Percentiles rank a stretch among this genome's conserved stretches.
These are phyloP conservation scores for Hypselothyrea guttata DNA, from an alignment of 2,888 invertebrate genomes.

Conservation along the genomic window DNA sequence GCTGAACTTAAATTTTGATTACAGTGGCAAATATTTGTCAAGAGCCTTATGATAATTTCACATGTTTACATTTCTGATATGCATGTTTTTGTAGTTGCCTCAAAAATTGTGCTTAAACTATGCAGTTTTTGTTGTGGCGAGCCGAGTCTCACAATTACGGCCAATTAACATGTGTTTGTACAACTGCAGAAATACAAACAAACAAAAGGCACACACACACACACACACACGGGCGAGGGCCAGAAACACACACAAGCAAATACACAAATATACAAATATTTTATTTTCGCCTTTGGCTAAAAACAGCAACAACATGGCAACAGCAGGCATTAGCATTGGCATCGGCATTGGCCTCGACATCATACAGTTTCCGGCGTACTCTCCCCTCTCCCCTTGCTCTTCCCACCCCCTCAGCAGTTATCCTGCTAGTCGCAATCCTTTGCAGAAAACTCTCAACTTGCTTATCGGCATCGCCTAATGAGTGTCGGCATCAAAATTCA, in stretches of 20 bases:
- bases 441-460: conserved; percentile 52
- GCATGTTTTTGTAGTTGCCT: conserved; percentile 36
- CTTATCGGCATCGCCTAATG: conserved; percentile 61
- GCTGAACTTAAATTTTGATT: conserved; percentile 68
- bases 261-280: conserved; percentile 69
- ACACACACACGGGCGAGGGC: conserved; percentile 9
- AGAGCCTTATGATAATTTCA: conserved; percentile 63
- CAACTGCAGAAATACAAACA: conserved; percentile 75
- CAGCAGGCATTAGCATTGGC: conserved; percentile 13
- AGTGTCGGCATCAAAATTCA: conserved; percentile 74
- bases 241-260: conserved; percentile 53
- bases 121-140: conserved; percentile 49
- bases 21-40: conserved; percentile 65
- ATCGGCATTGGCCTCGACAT: conserved; percentile 3
- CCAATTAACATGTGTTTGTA: conserved; percentile 78
- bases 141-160: conserved; percentile 71
- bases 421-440: conserved; percentile 60
- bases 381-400: conserved; percentile 2
- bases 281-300: conserved; percentile 60
- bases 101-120: conserved; percentile 50
- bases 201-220: conserved; percentile 36
- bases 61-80: conserved; percentile 15
- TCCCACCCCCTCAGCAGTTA: conserved; percentile 1
- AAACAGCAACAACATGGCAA: conserved; percentile 23
- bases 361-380: conserved; percentile 16